Evolutionary conservation across 2,113 vertebrate species (phyloP).

Genomic region (Climacteris rufus): DNA sequence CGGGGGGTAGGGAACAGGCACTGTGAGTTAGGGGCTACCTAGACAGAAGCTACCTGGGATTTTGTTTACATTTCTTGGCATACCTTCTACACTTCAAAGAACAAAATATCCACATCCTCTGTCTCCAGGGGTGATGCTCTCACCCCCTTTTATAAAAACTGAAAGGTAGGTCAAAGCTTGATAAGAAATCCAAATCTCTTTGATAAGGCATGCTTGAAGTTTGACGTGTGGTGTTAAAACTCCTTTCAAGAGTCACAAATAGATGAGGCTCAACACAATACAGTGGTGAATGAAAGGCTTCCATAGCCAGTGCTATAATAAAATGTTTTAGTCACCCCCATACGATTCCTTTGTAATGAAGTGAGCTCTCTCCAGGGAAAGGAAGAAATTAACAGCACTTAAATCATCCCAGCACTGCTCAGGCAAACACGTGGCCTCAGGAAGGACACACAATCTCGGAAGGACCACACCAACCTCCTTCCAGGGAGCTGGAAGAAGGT

Average conservation of each 20-base stretch:
- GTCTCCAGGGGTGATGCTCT: not conserved
- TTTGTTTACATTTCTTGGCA: not conserved
- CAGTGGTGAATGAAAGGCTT: not conserved
- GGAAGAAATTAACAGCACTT: not conserved
- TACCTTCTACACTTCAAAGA: not conserved
- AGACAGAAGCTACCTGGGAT: not conserved
- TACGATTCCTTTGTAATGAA: not conserved
- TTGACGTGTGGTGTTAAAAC: not conserved
- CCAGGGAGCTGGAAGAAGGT: not conserved
- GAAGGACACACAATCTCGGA: not conserved
- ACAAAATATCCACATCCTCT: not conserved
- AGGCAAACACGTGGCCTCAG: not conserved
- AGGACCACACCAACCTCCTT: not conserved
- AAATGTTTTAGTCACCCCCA: not conserved
- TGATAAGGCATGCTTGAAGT: not conserved
- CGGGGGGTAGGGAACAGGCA: not conserved
- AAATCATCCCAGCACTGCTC: not conserved
- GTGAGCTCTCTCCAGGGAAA: not conserved
- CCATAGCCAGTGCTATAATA: not conserved
- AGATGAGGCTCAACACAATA: not conserved
- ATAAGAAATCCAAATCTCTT: slow-evolving; percentile 11
- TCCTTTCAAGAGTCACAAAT: not conserved
- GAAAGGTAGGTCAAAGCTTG: not conserved
- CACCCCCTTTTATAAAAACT: not conserved
- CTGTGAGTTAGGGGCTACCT: not conserved